Percentiles rank a stretch among this genome's conserved stretches.
Conservation (phyloP, 2,797 vertebrate genomes). For the Knipowitschia caucasica region DNA sequence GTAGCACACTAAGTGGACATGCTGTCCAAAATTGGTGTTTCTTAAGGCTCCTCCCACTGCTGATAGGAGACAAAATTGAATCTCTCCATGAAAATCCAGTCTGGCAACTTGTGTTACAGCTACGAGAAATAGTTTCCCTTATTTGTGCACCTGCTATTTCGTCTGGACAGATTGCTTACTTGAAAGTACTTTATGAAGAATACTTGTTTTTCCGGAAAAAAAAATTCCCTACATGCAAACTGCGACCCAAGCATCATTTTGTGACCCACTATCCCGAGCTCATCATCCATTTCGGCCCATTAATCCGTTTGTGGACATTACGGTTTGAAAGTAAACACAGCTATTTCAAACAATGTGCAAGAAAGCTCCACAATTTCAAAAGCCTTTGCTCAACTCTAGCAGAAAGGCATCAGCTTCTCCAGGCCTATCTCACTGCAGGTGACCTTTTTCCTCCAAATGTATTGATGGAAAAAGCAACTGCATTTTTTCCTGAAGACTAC, state of each 20-base stretch:
- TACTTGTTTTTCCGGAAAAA: neutral
- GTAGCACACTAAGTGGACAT: slow-evolving; percentile 15
- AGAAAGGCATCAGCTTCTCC: no score
- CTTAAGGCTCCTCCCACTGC: slow-evolving; percentile 12
- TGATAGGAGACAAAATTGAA: slow-evolving; percentile 21
- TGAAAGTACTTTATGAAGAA: neutral
- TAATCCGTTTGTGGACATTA: slow-evolving; percentile 2
- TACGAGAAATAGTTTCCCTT: neutral
- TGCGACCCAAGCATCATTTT: slow-evolving; percentile 9
- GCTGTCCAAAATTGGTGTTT: slow-evolving; percentile 37
- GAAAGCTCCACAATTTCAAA: slow-evolving; percentile 16
- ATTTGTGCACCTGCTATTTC: slow-evolving; percentile 8
- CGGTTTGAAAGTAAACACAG: slow-evolving; percentile 7
- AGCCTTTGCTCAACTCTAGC: no score
- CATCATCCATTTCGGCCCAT: slow-evolving; percentile 3
- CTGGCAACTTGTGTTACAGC: neutral
- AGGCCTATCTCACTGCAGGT: no score
- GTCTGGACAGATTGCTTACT: slow-evolving; percentile 6
- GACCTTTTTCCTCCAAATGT: no score
- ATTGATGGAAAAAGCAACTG: no score
- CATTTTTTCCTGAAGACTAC: no score
- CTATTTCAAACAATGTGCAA: slow-evolving; percentile 5
- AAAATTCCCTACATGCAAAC: neutral
- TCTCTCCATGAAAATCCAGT: neutral
- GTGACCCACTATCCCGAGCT: neutral